These are phyloP conservation scores for Leptura quadrifasciata DNA, from an alignment of 2,888 invertebrate species.

Conservation along the genomic window DNA sequence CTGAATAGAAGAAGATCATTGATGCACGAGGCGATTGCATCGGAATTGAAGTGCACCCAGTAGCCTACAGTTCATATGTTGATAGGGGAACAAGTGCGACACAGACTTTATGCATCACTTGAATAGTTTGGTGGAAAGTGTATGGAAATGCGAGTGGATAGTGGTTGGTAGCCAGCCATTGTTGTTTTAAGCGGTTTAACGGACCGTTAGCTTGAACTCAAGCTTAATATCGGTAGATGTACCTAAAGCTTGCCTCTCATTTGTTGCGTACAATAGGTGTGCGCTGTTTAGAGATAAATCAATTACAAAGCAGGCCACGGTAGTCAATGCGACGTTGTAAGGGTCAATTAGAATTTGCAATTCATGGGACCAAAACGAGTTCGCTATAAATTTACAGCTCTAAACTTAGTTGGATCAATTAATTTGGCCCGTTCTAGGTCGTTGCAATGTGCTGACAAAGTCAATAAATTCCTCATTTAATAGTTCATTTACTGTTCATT, in stretches of 20 bases:
- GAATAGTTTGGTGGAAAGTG: slow-evolving; percentile 30
- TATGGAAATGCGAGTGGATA: slow-evolving; percentile 46
- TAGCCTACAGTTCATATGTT: slow-evolving; percentile 4
- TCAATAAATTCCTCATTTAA: slow-evolving; percentile 67
- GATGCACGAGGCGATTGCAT: neutral
- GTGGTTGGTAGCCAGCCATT: slow-evolving; percentile 46
- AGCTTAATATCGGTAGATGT: slow-evolving; percentile 56
- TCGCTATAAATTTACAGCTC: slow-evolving; percentile 68
- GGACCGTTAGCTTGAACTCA: slow-evolving; percentile 58
- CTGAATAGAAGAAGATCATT: neutral
- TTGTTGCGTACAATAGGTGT: slow-evolving; percentile 67
- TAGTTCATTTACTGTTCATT: slow-evolving; percentile 61
- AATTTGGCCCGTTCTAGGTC: slow-evolving; percentile 61
- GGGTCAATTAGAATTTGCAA: slow-evolving; percentile 67
- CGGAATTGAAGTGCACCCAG: neutral
- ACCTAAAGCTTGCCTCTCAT: slow-evolving; percentile 58
- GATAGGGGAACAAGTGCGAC: slow-evolving; percentile 1
- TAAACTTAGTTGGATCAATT: slow-evolving; percentile 69
- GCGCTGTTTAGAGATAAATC: slow-evolving; percentile 69
- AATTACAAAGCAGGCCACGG: slow-evolving; percentile 64
- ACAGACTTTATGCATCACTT: neutral
- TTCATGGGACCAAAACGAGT: slow-evolving; percentile 62
- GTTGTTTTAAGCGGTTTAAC: slow-evolving; percentile 61
- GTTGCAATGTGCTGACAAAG: slow-evolving; percentile 66
- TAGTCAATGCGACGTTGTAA: slow-evolving; percentile 64